These are phyloP conservation scores for Rhabdomys pumilio DNA, from an alignment of 2,797 vertebrate genomes.

Conservation along the genomic window DNA sequence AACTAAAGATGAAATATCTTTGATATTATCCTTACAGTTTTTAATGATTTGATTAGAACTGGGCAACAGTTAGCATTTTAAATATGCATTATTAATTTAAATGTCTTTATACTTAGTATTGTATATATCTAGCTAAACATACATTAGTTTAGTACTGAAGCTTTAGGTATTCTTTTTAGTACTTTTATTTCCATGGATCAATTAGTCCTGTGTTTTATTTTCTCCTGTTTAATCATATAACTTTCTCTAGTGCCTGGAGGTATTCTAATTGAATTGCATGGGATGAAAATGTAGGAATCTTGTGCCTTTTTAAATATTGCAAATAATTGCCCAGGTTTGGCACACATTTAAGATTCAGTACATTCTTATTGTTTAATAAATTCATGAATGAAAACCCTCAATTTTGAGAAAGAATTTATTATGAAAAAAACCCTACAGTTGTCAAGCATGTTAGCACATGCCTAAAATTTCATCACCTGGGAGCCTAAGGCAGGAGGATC, in stretches of 20 bases:
- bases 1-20: conserved; percentile 68
- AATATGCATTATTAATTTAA: conserved; percentile 13
- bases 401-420: conserved; percentile 44
- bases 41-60: conserved; percentile 60
- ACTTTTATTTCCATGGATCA: conserved; percentile 28
- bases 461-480: neutral
- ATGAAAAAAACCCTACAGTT: neutral
- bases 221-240: neutral
- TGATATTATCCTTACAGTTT: conserved; percentile 43
- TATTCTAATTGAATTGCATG: neutral
- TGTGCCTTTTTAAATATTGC: neutral
- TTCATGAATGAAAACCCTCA: neutral
- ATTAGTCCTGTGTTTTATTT: neutral
- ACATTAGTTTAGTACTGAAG: neutral
- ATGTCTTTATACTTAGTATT: neutral
- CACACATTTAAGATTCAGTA: neutral
- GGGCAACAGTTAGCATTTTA: conserved; percentile 7
- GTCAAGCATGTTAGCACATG: neutral
- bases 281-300: neutral
- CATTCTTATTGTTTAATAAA: neutral
- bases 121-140: neutral
- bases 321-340: neutral
- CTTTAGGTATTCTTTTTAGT: neutral
- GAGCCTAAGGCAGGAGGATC: neutral
- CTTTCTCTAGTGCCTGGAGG: neutral